Evolutionary conservation across 2,113 vertebrate genomes (phyloP).

Genomic region (Chauna torquata): DNA sequence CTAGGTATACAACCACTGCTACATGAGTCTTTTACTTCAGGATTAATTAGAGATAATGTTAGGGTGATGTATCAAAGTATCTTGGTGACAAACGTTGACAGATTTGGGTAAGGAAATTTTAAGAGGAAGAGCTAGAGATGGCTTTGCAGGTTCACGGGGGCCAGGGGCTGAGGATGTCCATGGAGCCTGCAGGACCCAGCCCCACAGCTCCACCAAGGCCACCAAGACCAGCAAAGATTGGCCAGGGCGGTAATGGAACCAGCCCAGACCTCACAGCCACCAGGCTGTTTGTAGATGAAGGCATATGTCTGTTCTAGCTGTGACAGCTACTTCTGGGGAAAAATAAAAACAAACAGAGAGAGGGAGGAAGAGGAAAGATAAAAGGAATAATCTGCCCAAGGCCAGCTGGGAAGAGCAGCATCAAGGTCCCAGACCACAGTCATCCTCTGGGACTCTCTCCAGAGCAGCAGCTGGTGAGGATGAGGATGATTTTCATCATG

Average conservation of each 20-base stretch:
- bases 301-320: not conserved
- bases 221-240: accelerated
- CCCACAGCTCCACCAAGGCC: too few species aligned
- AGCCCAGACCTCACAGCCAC: not conserved
- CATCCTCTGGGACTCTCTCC: not conserved
- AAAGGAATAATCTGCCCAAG: not conserved
- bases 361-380: not conserved
- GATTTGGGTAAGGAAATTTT: not conserved
- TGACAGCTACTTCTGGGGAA: not conserved
- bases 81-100: not conserved
- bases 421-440: not conserved
- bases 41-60: not conserved
- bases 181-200: not conserved
- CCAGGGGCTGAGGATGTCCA: too few species aligned
- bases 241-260: not conserved
- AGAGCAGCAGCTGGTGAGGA: not conserved
- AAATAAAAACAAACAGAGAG: not conserved
- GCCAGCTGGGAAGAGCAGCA: not conserved
- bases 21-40: not conserved
- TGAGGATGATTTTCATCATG: not conserved
- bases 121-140: not conserved
- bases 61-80: not conserved
- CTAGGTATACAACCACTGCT: not conserved
- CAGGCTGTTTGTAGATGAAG: not conserved
- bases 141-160: too few species aligned